phyloP scores from a whole-genome alignment of 2,888 invertebrate species.

The Polymixis flavicincta region DNA sequence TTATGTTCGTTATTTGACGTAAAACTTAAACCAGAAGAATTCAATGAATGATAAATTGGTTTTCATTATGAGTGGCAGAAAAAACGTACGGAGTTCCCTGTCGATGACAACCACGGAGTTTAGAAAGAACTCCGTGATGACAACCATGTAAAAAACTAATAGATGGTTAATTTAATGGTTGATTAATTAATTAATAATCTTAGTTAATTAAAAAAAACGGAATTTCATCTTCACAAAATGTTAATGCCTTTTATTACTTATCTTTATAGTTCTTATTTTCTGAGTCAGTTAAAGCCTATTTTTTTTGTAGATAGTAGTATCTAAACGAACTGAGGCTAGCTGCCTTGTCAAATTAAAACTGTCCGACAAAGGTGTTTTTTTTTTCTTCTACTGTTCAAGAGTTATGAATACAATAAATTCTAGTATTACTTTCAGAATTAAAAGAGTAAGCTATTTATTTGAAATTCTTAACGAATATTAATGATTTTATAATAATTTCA shows the following conservation, averaged over 20 bases:
- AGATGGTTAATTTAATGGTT: too few relatives aligned
- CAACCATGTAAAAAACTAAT: not conserved
- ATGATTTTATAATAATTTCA: constrained; percentile 4
- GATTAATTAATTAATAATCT: too few relatives aligned
- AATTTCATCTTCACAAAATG: not conserved
- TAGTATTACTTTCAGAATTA: not conserved
- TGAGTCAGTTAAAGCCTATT: not conserved
- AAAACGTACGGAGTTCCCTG: not conserved
- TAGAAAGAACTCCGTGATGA: too few relatives aligned
- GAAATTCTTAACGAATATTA: constrained; percentile 2
- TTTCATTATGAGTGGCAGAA: not conserved
- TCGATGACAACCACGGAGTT: too few relatives aligned
- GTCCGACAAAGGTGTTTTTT: not conserved
- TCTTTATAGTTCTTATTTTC: not conserved
- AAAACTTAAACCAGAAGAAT: not conserved
- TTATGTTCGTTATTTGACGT: not conserved
- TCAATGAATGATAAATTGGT: not conserved
- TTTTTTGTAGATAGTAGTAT: not conserved
- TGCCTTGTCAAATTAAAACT: constrained; percentile 28
- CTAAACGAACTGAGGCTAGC: not conserved
- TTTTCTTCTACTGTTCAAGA: not conserved
- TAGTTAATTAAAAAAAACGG: too few relatives aligned
- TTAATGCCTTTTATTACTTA: not conserved
- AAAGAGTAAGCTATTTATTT: not conserved
- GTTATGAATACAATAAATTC: not conserved